Evolutionary conservation across 2,113 vertebrate genomes (phyloP).

Genomic region (Chionis minor): DNA sequence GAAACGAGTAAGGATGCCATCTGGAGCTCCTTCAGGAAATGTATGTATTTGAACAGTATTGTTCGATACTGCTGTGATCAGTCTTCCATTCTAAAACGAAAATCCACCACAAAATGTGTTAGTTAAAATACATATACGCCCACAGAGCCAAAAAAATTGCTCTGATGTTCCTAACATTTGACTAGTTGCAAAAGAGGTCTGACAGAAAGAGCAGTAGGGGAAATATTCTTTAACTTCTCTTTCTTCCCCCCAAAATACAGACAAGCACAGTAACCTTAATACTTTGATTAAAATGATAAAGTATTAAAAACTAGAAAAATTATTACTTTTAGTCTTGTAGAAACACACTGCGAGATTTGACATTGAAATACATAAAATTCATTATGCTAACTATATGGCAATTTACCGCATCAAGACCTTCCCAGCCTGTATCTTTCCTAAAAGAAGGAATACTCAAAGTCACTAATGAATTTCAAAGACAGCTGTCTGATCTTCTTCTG

Average conservation of each 20-base stretch:
- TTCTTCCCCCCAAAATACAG: not conserved
- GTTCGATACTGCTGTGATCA: slow-evolving; percentile 91
- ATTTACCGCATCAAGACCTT: not conserved
- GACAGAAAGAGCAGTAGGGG: not conserved
- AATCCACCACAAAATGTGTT: not conserved
- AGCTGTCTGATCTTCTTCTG: not conserved
- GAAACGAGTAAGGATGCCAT: slow-evolving; percentile 95
- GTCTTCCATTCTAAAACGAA: slow-evolving; percentile 80
- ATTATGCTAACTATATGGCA: not conserved
- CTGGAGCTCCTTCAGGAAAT: slow-evolving; percentile 90
- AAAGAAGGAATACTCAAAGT: not conserved
- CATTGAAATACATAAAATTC: not conserved
- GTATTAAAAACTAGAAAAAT: not conserved
- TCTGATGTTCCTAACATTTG: not conserved
- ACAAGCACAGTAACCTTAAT: not conserved
- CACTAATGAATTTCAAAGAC: not conserved
- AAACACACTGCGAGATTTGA: not conserved
- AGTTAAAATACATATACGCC: not conserved
- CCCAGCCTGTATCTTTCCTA: not conserved
- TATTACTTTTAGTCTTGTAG: not conserved
- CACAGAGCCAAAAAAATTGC: not conserved
- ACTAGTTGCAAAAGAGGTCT: not conserved
- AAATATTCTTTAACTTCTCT: not conserved
- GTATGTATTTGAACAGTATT: slow-evolving; percentile 93
- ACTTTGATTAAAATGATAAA: not conserved